Evolutionary conservation across 2,113 vertebrate species (phyloP).

Genomic region (Chaetorhynchus papuensis): DNA sequence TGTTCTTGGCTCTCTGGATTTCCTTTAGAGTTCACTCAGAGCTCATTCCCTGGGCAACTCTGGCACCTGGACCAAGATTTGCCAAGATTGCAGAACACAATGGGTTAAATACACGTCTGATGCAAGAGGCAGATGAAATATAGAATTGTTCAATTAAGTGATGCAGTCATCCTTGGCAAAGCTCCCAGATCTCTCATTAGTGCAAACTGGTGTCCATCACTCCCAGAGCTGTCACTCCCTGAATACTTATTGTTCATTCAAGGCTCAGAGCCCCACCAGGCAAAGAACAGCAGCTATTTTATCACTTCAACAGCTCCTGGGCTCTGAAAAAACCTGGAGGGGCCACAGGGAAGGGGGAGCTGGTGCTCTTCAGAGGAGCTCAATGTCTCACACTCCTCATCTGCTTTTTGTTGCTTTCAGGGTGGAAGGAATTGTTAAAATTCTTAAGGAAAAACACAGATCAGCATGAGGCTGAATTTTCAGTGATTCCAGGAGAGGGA

Average conservation of each 20-base stretch:
- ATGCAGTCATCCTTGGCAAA: constrained; percentile 35
- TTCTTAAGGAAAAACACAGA: background rate
- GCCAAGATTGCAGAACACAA: background rate
- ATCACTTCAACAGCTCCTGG: background rate
- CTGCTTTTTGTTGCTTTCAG: background rate
- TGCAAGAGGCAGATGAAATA: constrained; percentile 1
- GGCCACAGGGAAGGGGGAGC: background rate
- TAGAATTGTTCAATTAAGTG: constrained; percentile 4
- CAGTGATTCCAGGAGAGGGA: background rate
- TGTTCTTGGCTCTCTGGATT: background rate
- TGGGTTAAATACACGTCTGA: background rate
- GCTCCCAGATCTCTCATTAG: constrained; percentile 19
- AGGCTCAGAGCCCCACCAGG: background rate
- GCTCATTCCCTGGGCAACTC: background rate
- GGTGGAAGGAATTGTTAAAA: background rate
- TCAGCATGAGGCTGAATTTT: background rate
- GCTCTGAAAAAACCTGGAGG: background rate
- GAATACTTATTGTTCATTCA: background rate
- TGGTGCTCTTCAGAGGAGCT: background rate
- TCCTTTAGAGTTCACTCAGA: background rate
- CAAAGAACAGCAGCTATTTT: background rate
- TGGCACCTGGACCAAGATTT: background rate
- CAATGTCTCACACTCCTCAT: background rate
- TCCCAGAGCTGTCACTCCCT: background rate
- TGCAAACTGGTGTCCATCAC: constrained; percentile 36